Base-by-base conservation (phyloP, 2,113 vertebrate species). In the Corvus hawaiiensis region DNA sequence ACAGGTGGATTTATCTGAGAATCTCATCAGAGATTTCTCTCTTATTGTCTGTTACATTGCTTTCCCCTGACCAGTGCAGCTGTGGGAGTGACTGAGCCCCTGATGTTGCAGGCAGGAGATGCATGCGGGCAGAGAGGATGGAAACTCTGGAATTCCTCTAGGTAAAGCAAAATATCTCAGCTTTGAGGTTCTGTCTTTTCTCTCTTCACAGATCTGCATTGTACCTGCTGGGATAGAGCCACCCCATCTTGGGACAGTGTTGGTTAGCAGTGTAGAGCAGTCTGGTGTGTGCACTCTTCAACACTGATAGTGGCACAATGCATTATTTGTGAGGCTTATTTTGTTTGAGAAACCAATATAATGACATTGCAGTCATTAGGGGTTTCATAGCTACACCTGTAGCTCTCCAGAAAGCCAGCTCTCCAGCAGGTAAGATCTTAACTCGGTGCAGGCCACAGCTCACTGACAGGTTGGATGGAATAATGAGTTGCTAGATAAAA, bases 1-100 rank as follows among this genome's bases (percentile, higher is more conserved):
- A 35, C 30, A 64, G 21, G 41, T 32, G 58, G 37, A 79, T 68
- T 79, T 66, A 46, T 73, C n/a, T 16, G 7, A 24, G 20, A 61
- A 49, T n/a, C 78, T 79, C 14, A 7, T 2, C 49, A 33, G 37
- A 28, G 19, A 28, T 81, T 75, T 35, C 9, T 49, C 39, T 54
- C 22, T 56, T 5, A 55, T 17, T 86, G 7, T 51, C 48, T 48
- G 0, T 63, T 39, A 3, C 0, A 0, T n/a, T 72, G 30, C 26
- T 84, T 76, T 84, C 7, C 39, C 32, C 28, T 17, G 44, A 24
- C 37, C 3, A 4, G 2, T 58, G 28, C 35, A 62, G 69, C 27
- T 46, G 46, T 46, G 46, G 13, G 35, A 66, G 26, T 0, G 1
- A 26, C 28, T 41, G 33, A 90, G 71, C 21, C 16, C 16, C 48